Conservation (phyloP, 1,140 invertebrate species). For the Caerostris extrusa region DNA sequence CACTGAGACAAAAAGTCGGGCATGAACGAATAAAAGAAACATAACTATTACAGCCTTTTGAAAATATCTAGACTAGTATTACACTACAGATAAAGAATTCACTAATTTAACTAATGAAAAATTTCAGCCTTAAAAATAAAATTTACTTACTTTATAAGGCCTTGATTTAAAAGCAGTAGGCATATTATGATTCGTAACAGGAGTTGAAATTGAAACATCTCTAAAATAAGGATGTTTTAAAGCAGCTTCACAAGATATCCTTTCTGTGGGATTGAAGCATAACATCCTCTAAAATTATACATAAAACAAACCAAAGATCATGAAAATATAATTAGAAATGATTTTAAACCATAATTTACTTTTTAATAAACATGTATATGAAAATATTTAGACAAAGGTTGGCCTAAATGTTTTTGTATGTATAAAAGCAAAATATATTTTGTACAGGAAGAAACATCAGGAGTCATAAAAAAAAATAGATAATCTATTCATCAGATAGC, state of each 20-base stretch:
- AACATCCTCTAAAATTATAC: constrained; percentile 83
- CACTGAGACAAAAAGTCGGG: too few species aligned
- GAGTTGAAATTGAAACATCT: constrained; percentile 78
- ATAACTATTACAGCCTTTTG: too few species aligned
- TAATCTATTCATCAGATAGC: too few species aligned
- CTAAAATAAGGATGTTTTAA: constrained; percentile 84
- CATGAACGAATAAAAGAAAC: too few species aligned
- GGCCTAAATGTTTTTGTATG: not conserved
- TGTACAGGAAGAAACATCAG: not conserved
- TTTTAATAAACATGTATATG: not conserved
- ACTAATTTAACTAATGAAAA: not conserved
- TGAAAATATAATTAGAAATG: too few species aligned
- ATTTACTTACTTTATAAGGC: constrained; percentile 46
- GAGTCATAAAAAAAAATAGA: not conserved
- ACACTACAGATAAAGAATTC: too few species aligned
- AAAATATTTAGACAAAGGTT: not conserved
- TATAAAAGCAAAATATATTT: not conserved
- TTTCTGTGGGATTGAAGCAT: constrained; percentile 82
- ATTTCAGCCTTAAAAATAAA: not conserved
- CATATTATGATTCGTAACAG: not conserved
- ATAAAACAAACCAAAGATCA: too few species aligned
- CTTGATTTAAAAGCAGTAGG: constrained; percentile 36
- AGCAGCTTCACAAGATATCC: constrained; percentile 83
- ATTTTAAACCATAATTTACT: constrained; percentile 47
- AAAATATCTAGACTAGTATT: too few species aligned